Evolutionary conservation across 2,797 vertebrate species (phyloP).

Genomic region (Sebastes iracundus): DNA sequence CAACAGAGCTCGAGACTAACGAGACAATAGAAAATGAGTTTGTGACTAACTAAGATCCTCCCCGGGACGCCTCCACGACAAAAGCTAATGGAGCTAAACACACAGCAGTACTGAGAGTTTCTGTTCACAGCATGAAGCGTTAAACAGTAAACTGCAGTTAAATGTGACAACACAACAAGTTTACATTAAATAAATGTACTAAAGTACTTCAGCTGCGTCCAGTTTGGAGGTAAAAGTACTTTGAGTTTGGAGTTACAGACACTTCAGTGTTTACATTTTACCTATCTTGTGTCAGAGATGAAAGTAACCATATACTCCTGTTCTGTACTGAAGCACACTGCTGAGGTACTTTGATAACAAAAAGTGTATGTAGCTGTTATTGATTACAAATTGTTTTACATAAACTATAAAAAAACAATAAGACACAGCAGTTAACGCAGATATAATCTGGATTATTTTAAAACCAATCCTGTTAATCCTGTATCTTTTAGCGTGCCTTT

Average conservation of each 20-base stretch:
- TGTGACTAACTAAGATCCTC: not conserved
- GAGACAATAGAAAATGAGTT: not conserved
- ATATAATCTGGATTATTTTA: not conserved
- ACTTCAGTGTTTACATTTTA: too few relatives aligned
- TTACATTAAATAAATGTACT: too few relatives aligned
- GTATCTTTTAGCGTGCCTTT: not conserved
- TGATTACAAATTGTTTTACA: not conserved
- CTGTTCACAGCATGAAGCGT: not conserved
- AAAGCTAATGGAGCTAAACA: not conserved
- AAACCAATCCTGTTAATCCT: not conserved
- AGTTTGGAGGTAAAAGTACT: too few relatives aligned
- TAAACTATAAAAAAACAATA: not conserved
- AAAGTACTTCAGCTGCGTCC: accelerated
- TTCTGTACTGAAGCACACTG: not conserved
- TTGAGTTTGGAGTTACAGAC: too few relatives aligned
- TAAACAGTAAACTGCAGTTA: not conserved
- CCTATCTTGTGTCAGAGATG: too few relatives aligned
- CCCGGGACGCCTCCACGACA: not conserved
- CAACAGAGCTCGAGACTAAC: not conserved
- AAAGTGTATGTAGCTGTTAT: not conserved
- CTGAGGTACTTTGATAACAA: not conserved
- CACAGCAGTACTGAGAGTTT: not conserved
- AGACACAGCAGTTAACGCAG: not conserved
- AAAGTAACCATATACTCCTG: not conserved
- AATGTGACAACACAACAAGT: too few relatives aligned